These are phyloP conservation scores for Conus betulinus DNA, from an alignment of 1,140 invertebrate species.

Conservation along the genomic window DNA sequence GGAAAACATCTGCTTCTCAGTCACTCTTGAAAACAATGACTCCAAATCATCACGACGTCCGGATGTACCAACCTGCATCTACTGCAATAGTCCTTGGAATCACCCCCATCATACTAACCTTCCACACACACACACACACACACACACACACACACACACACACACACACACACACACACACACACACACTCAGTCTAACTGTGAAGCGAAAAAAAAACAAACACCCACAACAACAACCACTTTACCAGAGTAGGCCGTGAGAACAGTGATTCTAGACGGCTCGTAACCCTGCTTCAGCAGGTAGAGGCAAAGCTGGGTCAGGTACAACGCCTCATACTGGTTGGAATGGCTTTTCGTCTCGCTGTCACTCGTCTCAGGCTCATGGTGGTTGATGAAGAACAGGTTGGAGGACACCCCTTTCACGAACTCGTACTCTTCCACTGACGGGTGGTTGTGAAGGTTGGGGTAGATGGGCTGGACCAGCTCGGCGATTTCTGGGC, in stretches of 20 bases:
- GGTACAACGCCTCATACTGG: slow-evolving; percentile 66
- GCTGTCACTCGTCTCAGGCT: slow-evolving; percentile 57
- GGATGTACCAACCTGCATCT: too few relatives aligned
- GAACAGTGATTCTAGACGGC: slow-evolving; percentile 71
- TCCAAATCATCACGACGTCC: too few relatives aligned
- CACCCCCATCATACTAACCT: too few relatives aligned
- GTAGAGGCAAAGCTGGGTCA: slow-evolving; percentile 68
- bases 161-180: too few relatives aligned
- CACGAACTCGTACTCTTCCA: slow-evolving; percentile 62
- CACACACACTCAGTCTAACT: too few relatives aligned
- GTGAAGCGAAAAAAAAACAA: too few relatives aligned
- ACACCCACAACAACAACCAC: too few relatives aligned
- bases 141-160: too few relatives aligned
- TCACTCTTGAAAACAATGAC: too few relatives aligned
- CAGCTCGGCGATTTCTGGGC: slow-evolving; percentile 72
- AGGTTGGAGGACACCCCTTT: slow-evolving; percentile 70
- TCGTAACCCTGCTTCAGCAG: slow-evolving; percentile 73
- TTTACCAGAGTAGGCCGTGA: slow-evolving; percentile 73
- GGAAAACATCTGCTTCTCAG: too few relatives aligned
- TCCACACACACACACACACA: too few relatives aligned
- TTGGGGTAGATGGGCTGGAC: slow-evolving; percentile 73
- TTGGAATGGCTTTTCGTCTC: slow-evolving; percentile 37
- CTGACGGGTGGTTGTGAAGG: slow-evolving; percentile 66
- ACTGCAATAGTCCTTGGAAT: too few relatives aligned
- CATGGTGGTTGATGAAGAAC: slow-evolving; percentile 73